Percentiles rank a stretch among this genome's conserved stretches.
Evolutionary conservation across 2,113 vertebrate genomes (phyloP).

Genomic region (Pygoscelis adeliae): DNA sequence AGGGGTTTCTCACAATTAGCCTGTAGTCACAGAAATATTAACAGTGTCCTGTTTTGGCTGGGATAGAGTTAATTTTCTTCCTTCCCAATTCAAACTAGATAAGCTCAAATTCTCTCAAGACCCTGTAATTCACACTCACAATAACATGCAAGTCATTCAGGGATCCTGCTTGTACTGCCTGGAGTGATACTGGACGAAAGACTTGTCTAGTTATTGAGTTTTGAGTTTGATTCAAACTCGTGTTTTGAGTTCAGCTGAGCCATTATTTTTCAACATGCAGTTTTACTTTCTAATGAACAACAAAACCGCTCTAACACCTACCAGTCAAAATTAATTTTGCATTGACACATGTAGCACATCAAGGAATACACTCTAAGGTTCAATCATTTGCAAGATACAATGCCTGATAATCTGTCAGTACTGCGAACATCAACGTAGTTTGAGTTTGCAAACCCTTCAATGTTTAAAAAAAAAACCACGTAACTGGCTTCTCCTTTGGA

Average conservation of each 20-base stretch:
- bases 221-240: not conserved
- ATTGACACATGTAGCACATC: not conserved
- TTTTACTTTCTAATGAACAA: not conserved
- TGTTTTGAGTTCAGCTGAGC: not conserved
- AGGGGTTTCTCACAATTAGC: not conserved
- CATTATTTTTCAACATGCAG: not conserved
- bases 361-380: not conserved
- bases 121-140: not conserved
- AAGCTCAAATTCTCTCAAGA: not conserved
- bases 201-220: not conserved
- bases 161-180: not conserved
- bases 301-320: not conserved
- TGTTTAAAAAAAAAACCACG: not conserved
- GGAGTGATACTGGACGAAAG: not conserved
- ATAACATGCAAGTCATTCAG: not conserved
- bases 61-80: too few relatives aligned
- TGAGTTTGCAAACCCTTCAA: not conserved
- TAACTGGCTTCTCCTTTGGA: not conserved
- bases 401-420: not conserved
- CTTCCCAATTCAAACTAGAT: not conserved
- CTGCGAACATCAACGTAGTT: not conserved
- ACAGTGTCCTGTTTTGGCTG: not conserved
- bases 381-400: not conserved
- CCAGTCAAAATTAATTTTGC: not conserved
- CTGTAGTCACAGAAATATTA: not conserved